phyloP scores from a whole-genome alignment of 2,888 invertebrate species.

The Drosophila niveifrons region DNA sequence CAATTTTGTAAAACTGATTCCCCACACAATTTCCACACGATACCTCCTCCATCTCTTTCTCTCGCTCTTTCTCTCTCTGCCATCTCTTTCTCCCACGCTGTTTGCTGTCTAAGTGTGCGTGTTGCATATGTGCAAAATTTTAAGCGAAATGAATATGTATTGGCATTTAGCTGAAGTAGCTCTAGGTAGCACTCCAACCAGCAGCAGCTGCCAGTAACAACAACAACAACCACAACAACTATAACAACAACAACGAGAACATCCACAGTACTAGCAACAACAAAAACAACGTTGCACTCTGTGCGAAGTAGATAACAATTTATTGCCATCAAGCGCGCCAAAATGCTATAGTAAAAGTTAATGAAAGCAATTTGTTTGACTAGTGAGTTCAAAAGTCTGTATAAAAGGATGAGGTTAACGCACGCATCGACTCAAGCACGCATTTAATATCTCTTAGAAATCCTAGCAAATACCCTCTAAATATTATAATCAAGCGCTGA shows the following conservation, averaged over 20 bases:
- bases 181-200: slow-evolving; percentile 52
- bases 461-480: background rate
- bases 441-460: background rate
- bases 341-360: slow-evolving; percentile 79
- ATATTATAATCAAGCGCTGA: background rate
- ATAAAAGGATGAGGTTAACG: slow-evolving; percentile 18
- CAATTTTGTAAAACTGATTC: slow-evolving; percentile 81
- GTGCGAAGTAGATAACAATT: slow-evolving; percentile 74
- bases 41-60: slow-evolving; percentile 9
- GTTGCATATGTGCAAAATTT: slow-evolving; percentile 78
- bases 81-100: slow-evolving; percentile 22
- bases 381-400: slow-evolving; percentile 32
- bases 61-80: background rate
- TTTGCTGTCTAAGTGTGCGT: slow-evolving; percentile 47
- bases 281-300: slow-evolving; percentile 35
- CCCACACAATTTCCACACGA: slow-evolving; percentile 75
- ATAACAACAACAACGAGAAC: slow-evolving; percentile 35
- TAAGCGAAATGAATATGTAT: slow-evolving; percentile 77
- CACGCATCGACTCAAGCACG: slow-evolving; percentile 13
- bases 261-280: slow-evolving; percentile 25
- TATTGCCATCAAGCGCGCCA: slow-evolving; percentile 73
- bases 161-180: slow-evolving; percentile 79
- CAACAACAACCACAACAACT: slow-evolving; percentile 33
- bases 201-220: slow-evolving; percentile 43
- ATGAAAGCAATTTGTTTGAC: slow-evolving; percentile 78